phyloP scores from a whole-genome alignment of 1,140 invertebrate genomes.

The Neodiprion virginianus region DNA sequence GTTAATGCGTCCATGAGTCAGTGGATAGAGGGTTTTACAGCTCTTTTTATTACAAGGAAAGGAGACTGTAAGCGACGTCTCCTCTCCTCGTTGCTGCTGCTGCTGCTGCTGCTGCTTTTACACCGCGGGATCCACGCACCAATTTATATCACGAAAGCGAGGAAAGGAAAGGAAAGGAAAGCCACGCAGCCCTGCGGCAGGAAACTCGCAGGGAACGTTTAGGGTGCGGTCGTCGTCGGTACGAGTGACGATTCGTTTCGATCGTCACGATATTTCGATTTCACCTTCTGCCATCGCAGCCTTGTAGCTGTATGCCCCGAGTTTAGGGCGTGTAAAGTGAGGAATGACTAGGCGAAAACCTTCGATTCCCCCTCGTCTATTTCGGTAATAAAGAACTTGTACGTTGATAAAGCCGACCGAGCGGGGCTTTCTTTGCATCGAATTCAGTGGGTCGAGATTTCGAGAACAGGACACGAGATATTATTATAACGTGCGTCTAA shows the following conservation, averaged over 20 bases:
- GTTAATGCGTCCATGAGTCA: background rate
- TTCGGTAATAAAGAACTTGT: no score
- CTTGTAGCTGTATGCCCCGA: no score
- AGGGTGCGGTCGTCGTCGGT: background rate
- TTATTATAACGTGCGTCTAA: no score
- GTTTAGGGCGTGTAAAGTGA: no score
- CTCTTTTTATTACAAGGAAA: background rate
- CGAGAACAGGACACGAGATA: no score
- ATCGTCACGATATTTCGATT: background rate
- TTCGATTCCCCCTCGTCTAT: no score
- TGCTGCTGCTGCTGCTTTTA: background rate
- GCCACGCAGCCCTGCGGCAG: background rate
- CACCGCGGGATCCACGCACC: background rate
- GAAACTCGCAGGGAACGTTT: background rate
- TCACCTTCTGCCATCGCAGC: background rate
- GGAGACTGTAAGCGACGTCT: background rate
- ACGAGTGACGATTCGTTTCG: background rate
- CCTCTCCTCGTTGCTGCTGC: background rate
- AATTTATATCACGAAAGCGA: background rate
- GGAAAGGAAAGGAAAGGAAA: no score
- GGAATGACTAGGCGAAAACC: no score
- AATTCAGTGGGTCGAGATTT: no score
- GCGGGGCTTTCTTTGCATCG: no score
- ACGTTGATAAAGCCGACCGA: no score
- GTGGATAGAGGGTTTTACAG: background rate